Base-by-base conservation (phyloP, 1,140 invertebrate genomes). In the Dendrolimus kikuchii region DNA sequence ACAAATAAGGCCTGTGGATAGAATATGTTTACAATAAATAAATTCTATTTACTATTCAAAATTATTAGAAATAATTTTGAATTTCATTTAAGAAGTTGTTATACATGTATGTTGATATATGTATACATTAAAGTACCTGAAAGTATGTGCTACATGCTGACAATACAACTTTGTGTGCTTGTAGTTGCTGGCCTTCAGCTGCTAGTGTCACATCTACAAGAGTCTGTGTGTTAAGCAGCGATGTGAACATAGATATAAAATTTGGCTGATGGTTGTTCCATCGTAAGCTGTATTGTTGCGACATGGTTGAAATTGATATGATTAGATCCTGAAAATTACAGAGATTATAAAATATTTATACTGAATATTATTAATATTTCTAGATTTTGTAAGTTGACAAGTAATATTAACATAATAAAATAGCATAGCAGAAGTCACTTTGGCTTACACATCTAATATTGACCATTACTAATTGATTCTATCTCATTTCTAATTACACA, bases 231-330 rank as follows among this genome's bases (percentile, higher is more conserved):
- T 91, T 93, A 49, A 95, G 86, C 51, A 96, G 82, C 66, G 90
- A 92, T 38, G 93, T 94, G 82, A 96, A 96, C 62, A 95, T 94
- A 2, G 93, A 94, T 65, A 95, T 95, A 71, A 96, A 94, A 80
- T 96, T 96, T 8, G 94, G 94, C 67, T 95, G 94, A 88, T 96
- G 95, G 87, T 95, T 95, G 83, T 96, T 95, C 95, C 95, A 96
- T 53, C 94, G 90, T 57, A 96, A 87, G 80, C 94, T 95, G 80
- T 95, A 96, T 71, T 96, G 94, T 86, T 96, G 94, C 57, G 92
- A 90, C 92, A 93, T 94, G n/a, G 46, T 73, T 58, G 40, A 42
- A 43, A 23, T 23, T 23, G 23, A 23, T 23, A 23, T 23, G 23
- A 23, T 23, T 3, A 23, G 23, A 23, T 23, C 23, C 23, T 23